A percentile compares a stretch with the other conserved stretches of the same genome.
Conservation (phyloP, 1,140 invertebrate species). For the Brachionus manjavacas region DNA sequence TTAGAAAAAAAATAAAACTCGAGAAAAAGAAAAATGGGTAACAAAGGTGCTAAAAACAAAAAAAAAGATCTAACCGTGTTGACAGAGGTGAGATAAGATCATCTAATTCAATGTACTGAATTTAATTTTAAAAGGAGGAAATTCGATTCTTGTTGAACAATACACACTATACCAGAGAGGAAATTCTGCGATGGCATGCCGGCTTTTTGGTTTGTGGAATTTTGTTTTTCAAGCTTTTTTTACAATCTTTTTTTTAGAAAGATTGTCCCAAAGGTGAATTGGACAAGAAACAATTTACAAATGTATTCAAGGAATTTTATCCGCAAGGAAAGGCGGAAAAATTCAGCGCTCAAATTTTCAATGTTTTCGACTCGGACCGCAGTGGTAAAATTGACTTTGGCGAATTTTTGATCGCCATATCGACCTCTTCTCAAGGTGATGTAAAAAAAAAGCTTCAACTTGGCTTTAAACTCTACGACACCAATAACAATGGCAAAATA, state of each 20-base stretch:
- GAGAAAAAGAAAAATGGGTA: conserved; percentile 33
- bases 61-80: conserved; percentile 32
- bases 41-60: conserved; percentile 25
- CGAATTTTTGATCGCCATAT: conserved; percentile 41
- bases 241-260: neutral
- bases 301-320: conserved; percentile 42
- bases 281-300: conserved; percentile 40
- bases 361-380: conserved; percentile 26
- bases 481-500: conserved; percentile 37
- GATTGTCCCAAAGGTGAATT: conserved; percentile 40
- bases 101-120: neutral
- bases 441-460: conserved; percentile 14
- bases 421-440: conserved; percentile 38
- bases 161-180: conserved; percentile 32
- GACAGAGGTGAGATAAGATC: neutral
- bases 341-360: conserved; percentile 13
- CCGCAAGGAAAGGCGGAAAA: conserved; percentile 15
- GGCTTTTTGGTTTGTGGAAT: conserved; percentile 20
- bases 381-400: conserved; percentile 42
- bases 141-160: conserved; percentile 28
- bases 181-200: conserved; percentile 36
- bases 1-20: neutral
- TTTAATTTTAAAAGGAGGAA: conserved; percentile 20
- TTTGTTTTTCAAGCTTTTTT: neutral
- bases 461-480: conserved; percentile 39